These are phyloP conservation scores for Polydrusus tereticollis DNA, from an alignment of 2,888 invertebrate genomes.

Conservation along the genomic window DNA sequence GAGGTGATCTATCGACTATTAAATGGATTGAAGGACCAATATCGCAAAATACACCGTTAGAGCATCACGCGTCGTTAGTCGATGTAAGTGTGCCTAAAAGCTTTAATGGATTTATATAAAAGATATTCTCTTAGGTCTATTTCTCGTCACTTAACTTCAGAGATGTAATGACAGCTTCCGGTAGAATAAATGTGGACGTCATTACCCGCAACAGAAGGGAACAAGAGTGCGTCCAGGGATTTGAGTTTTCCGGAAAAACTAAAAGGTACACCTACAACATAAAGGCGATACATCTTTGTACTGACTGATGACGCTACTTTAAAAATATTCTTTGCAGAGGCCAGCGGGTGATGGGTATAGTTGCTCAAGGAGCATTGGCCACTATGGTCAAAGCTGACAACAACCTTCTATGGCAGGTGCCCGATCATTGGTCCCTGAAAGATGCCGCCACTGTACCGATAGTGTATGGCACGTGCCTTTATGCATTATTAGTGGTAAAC, in stretches of 20 bases:
- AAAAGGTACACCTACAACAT: constrained; percentile 7
- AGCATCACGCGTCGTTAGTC: neutral
- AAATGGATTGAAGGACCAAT: constrained; percentile 82
- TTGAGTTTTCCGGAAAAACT: constrained; percentile 74
- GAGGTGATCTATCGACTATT: constrained; percentile 89
- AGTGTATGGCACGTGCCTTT: constrained; percentile 72
- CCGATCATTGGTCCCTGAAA: constrained; percentile 79
- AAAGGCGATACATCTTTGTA: neutral
- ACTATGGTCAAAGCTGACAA: constrained; percentile 72
- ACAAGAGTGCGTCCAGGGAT: constrained; percentile 78
- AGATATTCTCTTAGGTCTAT: constrained; percentile 61
- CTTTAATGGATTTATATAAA: neutral
- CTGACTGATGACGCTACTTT: too few relatives aligned
- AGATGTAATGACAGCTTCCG: constrained; percentile 94
- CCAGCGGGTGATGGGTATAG: constrained; percentile 76
- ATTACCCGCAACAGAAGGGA: constrained; percentile 76
- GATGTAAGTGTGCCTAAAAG: neutral
- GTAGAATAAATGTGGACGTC: constrained; percentile 87
- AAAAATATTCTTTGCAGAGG: constrained; percentile 66
- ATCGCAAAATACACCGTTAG: neutral
- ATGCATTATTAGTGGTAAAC: constrained; percentile 68
- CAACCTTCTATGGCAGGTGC: constrained; percentile 74
- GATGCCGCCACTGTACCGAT: constrained; percentile 84
- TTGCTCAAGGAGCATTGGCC: constrained; percentile 72
- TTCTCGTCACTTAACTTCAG: constrained; percentile 92